A percentile compares a stretch with the other conserved stretches of the same genome.
Evolutionary conservation across 2,113 vertebrate species (phyloP).

Genomic region (Furnarius figulus): DNA sequence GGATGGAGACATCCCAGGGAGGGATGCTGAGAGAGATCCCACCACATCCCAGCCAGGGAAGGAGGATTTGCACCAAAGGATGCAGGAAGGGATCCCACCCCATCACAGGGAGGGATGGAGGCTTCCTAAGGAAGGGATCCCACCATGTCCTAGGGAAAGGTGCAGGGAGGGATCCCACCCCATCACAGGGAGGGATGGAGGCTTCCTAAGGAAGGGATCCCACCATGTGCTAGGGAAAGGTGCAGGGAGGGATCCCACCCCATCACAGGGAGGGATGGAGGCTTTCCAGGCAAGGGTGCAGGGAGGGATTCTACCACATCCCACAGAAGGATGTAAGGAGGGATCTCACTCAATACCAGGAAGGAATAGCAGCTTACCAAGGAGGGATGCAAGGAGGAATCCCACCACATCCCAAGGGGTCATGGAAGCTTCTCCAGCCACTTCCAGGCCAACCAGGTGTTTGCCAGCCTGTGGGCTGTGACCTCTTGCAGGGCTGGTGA

Average conservation of each 20-base stretch:
- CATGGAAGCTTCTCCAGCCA: not conserved
- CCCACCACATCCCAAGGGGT: not conserved
- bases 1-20: not conserved
- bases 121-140: not conserved
- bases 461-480: not conserved
- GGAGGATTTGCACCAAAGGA: not conserved
- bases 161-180: not conserved
- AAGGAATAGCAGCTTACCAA: not conserved
- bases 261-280: not conserved
- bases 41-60: not conserved
- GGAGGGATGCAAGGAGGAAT: not conserved
- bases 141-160: not conserved
- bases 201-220: too few species aligned
- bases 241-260: not conserved
- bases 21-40: not conserved
- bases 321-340: not conserved
- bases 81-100: not conserved
- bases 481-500: not conserved
- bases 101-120: not conserved
- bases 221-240: too few species aligned
- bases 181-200: not conserved
- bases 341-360: not conserved
- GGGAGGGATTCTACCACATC: not conserved
- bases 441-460: not conserved
- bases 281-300: too few species aligned